Evolutionary conservation across 1,140 invertebrate genomes (phyloP).

Genomic region (Capitella teleta): DNA sequence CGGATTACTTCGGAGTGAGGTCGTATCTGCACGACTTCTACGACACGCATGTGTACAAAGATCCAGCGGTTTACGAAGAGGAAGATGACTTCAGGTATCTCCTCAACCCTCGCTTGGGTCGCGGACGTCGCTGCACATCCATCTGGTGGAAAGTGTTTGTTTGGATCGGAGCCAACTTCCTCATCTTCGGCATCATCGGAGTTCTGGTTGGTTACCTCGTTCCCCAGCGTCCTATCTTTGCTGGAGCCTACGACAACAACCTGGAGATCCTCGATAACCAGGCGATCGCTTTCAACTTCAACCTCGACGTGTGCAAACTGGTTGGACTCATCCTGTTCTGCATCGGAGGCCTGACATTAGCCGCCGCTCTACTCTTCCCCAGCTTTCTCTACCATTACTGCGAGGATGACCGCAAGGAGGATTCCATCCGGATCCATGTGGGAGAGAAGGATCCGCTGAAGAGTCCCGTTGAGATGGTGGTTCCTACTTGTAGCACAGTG

Average conservation of each 20-base stretch:
- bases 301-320: constrained; percentile 46
- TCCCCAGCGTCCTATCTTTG: constrained; percentile 41
- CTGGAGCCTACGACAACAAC: constrained; percentile 33
- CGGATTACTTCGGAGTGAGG: constrained; percentile 37
- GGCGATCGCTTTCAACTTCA: constrained; percentile 45
- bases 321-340: constrained; percentile 47
- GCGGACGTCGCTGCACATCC: constrained; percentile 22
- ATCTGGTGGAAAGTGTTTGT: constrained; percentile 45
- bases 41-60: constrained; percentile 32
- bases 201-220: constrained; percentile 47
- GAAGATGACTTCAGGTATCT: constrained; percentile 43
- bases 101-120: constrained; percentile 30
- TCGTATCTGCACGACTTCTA: constrained; percentile 47
- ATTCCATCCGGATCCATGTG: constrained; percentile 15
- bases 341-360: constrained; percentile 44
- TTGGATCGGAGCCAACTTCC: constrained; percentile 42
- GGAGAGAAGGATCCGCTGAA: constrained; percentile 17
- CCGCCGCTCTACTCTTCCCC: constrained; percentile 44
- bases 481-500: constrained; percentile 25
- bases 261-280: constrained; percentile 43
- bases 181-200: constrained; percentile 42
- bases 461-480: constrained; percentile 2
- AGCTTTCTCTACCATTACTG: constrained; percentile 42
- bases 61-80: constrained; percentile 35
- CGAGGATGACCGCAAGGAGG: constrained; percentile 25